Percentiles rank a stretch among this genome's conserved stretches.
Evolutionary conservation across 2,888 invertebrate genomes (phyloP).

Genomic region (Xanthostigma xanthostigma): DNA sequence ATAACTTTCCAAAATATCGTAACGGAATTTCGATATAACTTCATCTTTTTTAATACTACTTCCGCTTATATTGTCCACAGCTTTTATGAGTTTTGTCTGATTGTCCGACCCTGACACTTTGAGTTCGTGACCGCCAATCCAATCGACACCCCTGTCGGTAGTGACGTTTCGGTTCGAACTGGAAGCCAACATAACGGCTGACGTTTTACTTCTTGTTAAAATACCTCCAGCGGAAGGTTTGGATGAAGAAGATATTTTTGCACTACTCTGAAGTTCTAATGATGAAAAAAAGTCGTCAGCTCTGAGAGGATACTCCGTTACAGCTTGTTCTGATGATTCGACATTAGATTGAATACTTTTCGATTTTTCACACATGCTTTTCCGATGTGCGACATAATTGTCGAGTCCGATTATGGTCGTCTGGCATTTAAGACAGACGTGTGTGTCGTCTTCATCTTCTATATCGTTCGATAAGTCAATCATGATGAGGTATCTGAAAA

Average conservation of each 20-base stretch:
- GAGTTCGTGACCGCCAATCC: constrained; percentile 44
- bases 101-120: constrained; percentile 39
- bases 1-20: constrained; percentile 16
- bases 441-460: constrained; percentile 67
- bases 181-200: constrained; percentile 24
- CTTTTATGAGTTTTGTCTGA: constrained; percentile 46
- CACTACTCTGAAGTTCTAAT: constrained; percentile 60
- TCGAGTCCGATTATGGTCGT: constrained; percentile 69
- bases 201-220: constrained; percentile 30
- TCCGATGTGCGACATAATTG: constrained; percentile 73
- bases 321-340: constrained; percentile 22
- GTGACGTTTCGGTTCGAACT: constrained; percentile 11
- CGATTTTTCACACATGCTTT: constrained; percentile 44
- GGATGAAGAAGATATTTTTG: constrained; percentile 32
- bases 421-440: constrained; percentile 79
- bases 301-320: constrained; percentile 44
- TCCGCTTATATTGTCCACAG: constrained; percentile 46
- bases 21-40: constrained; percentile 26
- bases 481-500: constrained; percentile 25
- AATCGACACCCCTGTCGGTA: constrained; percentile 15
- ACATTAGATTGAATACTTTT: constrained; percentile 17
- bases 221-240: constrained; percentile 30
- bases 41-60: constrained; percentile 33
- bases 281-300: constrained; percentile 81
- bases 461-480: constrained; percentile 30